Conservation (phyloP, 2,888 invertebrate genomes). For the Lingula anatina region DNA sequence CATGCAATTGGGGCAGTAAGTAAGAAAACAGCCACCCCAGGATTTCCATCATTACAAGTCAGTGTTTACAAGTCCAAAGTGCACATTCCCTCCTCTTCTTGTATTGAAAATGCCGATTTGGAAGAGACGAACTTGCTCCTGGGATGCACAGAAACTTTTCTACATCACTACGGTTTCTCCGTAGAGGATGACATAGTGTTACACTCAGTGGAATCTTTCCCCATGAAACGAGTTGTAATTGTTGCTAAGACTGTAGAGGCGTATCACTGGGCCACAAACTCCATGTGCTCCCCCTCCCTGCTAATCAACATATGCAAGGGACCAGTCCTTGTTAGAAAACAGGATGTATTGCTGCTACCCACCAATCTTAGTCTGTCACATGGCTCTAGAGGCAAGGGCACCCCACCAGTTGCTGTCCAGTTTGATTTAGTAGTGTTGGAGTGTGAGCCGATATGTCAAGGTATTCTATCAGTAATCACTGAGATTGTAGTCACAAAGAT, state of each 20-base stretch:
- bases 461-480: slow-evolving; percentile 24
- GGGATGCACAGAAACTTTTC: too few relatives aligned
- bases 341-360: slow-evolving; percentile 32
- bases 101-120: too few relatives aligned
- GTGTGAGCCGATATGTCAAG: slow-evolving; percentile 33
- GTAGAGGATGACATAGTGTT: too few relatives aligned
- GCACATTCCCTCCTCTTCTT: too few relatives aligned
- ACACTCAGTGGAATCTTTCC: not conserved
- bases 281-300: slow-evolving; percentile 27
- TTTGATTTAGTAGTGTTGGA: slow-evolving; percentile 29
- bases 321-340: slow-evolving; percentile 24
- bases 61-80: too few relatives aligned
- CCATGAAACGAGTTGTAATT: slow-evolving; percentile 27
- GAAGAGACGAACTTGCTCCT: too few relatives aligned
- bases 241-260: slow-evolving; percentile 25
- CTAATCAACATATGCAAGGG: slow-evolving; percentile 19
- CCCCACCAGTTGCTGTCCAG: slow-evolving; percentile 19
- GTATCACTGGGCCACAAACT: slow-evolving; percentile 28
- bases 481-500: slow-evolving; percentile 23
- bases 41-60: too few relatives aligned
- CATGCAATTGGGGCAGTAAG: too few relatives aligned
- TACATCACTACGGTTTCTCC: too few relatives aligned
- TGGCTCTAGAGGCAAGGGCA: too few relatives aligned
- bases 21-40: too few relatives aligned
- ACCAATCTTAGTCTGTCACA: too few relatives aligned